Conservation (phyloP, 2,113 vertebrate genomes). For the Thinocorus orbignyianus region DNA sequence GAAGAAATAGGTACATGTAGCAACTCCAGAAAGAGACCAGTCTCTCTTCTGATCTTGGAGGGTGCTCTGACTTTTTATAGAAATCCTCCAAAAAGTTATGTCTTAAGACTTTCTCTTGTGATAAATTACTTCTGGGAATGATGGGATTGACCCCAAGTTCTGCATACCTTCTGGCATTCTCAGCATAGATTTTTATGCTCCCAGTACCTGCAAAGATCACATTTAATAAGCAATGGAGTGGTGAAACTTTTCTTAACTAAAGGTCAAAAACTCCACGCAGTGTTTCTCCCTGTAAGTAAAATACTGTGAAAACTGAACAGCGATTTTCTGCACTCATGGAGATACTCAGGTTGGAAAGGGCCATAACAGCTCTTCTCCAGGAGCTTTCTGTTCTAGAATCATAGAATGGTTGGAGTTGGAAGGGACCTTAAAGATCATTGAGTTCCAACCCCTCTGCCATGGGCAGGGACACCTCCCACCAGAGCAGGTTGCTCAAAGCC, state of each 20-base stretch:
- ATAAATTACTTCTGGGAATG: not conserved
- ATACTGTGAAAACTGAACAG: not conserved
- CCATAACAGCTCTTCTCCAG: not conserved
- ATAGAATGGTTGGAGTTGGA: too few species aligned
- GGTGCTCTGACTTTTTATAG: not conserved
- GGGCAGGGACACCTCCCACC: too few species aligned
- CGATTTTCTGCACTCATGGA: not conserved
- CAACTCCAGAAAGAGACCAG: not conserved
- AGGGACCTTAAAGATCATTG: too few species aligned
- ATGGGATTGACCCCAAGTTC: not conserved
- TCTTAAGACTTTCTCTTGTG: not conserved
- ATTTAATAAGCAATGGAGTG: not conserved
- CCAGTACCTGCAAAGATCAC: accelerated
- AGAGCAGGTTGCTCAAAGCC: too few species aligned
- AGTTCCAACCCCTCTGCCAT: too few species aligned
- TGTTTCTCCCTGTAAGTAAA: not conserved
- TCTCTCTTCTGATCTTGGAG: not conserved
- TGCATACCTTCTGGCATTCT: accelerated
- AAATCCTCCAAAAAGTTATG: not conserved
- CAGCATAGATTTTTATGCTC: not conserved
- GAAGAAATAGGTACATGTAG: not conserved
- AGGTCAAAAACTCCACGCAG: not conserved
- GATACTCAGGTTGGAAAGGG: not conserved
- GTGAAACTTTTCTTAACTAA: not conserved
- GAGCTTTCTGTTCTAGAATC: not conserved